Evolutionary conservation across 1,140 invertebrate species (phyloP).

Genomic region (Rhopalosiphum padi): DNA sequence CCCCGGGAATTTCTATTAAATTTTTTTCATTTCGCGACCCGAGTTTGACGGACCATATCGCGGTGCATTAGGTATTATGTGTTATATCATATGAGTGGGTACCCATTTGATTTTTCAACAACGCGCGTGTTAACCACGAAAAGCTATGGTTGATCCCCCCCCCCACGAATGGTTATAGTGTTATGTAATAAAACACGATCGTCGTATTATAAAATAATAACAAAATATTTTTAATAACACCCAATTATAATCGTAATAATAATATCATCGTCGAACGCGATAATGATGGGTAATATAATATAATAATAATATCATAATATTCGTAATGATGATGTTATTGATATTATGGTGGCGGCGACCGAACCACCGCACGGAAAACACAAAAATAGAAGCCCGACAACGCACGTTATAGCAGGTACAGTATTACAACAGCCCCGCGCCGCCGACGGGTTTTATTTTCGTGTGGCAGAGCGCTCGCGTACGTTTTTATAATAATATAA

Average conservation of each 20-base stretch:
- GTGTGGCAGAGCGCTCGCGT: background rate
- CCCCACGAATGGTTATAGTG: background rate
- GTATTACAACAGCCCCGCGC: background rate
- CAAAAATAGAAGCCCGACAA: constrained; percentile 39
- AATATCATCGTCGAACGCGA: background rate
- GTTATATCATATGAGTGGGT: background rate
- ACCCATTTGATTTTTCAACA: background rate
- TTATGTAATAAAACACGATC: background rate
- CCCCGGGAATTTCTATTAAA: constrained; percentile 11
- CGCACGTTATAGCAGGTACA: background rate
- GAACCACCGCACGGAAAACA: constrained; percentile 22
- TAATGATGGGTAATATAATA: background rate
- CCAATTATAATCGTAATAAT: background rate
- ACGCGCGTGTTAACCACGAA: background rate
- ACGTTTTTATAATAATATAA: background rate
- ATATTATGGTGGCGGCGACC: background rate
- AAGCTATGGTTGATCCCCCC: background rate
- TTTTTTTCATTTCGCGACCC: background rate
- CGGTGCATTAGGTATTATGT: background rate
- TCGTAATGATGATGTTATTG: background rate
- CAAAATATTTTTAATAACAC: background rate
- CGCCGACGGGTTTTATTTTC: constrained; percentile 30
- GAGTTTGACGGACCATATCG: background rate
- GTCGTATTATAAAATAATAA: background rate
- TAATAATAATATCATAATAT: background rate